Percentiles rank a stretch among this genome's conserved stretches.
Evolutionary conservation across 2,888 invertebrate species (phyloP).

Genomic region (Nesidiocoris tenuis): DNA sequence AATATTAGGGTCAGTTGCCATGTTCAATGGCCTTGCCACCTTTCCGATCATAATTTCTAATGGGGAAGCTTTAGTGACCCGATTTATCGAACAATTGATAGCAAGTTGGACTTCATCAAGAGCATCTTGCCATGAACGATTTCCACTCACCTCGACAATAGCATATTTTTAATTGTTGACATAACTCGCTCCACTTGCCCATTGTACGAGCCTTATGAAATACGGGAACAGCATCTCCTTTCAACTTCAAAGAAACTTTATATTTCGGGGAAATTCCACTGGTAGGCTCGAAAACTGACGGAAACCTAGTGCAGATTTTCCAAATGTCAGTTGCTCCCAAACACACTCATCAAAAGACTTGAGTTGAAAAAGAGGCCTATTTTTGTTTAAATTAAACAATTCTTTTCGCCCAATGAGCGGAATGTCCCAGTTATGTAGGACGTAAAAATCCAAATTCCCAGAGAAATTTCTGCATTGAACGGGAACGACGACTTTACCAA

Average conservation of each 20-base stretch:
- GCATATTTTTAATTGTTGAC: too few species aligned
- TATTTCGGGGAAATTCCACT: background rate
- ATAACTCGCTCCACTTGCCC: too few species aligned
- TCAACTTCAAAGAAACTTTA: constrained; percentile 4
- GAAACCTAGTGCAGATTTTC: background rate
- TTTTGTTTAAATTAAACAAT: background rate
- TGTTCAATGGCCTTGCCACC: too few species aligned
- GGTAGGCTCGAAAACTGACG: background rate
- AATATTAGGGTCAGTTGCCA: too few species aligned
- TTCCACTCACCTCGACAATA: too few species aligned
- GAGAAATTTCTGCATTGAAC: too few species aligned
- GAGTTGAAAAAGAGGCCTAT: background rate
- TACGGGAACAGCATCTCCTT: constrained; percentile 42
- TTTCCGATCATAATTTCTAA: too few species aligned
- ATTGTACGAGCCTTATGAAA: constrained; percentile 50
- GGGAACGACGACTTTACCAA: too few species aligned
- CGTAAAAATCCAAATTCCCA: constrained; percentile 1
- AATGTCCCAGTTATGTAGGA: background rate
- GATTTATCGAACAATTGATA: too few species aligned
- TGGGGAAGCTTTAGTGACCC: too few species aligned
- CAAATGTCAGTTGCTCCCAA: background rate
- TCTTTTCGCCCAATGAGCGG: constrained; percentile 20
- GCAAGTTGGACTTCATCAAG: too few species aligned
- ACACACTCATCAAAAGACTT: background rate
- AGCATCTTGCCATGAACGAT: too few species aligned